A percentile compares a stretch with the other conserved stretches of the same genome.
phyloP scores from a whole-genome alignment of 2,797 vertebrate genomes.

The Fundulus diaphanus region DNA sequence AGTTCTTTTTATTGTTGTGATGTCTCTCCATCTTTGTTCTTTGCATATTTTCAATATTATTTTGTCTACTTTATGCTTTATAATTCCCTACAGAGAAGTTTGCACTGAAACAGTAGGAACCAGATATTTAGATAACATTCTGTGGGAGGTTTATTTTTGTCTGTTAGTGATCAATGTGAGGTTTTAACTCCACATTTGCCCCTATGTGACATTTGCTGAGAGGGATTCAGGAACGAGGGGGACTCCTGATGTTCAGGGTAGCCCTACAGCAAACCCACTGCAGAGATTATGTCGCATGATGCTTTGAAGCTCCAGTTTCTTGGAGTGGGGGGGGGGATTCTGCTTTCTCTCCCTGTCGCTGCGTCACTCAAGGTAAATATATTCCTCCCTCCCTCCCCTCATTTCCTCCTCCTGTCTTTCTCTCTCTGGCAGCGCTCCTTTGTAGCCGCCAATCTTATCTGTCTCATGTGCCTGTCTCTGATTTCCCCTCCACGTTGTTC shows the following conservation, averaged over 20 bases:
- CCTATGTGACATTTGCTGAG: background rate
- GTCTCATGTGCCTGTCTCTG: slow-evolving; percentile 32
- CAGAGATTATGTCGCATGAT: slow-evolving; percentile 71
- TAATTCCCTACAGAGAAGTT: background rate
- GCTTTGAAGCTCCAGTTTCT: slow-evolving; percentile 61
- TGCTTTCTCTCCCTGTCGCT: slow-evolving; percentile 74
- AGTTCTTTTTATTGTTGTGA: slow-evolving; percentile 44
- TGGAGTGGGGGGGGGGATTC: slow-evolving; percentile 51
- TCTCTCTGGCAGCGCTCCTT: slow-evolving; percentile 34
- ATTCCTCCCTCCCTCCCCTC: slow-evolving; percentile 41
- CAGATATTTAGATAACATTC: background rate
- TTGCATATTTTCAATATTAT: slow-evolving; percentile 3
- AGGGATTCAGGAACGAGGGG: background rate
- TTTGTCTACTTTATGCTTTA: background rate
- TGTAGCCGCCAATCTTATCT: slow-evolving; percentile 40
- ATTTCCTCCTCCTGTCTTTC: slow-evolving; percentile 1
- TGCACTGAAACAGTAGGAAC: background rate
- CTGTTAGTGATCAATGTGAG: background rate
- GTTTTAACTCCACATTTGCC: slow-evolving; percentile 2
- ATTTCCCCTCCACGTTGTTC: slow-evolving; percentile 14
- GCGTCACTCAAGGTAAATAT: slow-evolving; percentile 78
- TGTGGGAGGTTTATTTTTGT: background rate
- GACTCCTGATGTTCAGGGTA: slow-evolving; percentile 14
- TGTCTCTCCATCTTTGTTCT: slow-evolving; percentile 32
- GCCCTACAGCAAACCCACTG: slow-evolving; percentile 57